A percentile compares a stretch with the other conserved stretches of the same genome.
Evolutionary conservation across 2,888 invertebrate genomes (phyloP).

Genomic region (Diaprepes abbreviatus): DNA sequence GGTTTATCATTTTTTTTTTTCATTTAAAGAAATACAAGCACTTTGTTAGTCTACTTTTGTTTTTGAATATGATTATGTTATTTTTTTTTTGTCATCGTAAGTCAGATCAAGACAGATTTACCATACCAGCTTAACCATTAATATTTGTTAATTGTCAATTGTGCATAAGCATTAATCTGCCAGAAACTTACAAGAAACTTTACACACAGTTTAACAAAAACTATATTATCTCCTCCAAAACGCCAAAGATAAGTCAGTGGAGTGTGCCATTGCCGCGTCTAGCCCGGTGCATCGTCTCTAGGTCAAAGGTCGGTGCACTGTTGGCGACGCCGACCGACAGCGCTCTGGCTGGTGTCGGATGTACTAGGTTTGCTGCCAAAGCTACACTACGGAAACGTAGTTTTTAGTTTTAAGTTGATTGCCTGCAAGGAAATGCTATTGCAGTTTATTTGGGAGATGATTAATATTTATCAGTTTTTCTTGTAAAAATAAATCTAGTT

Average conservation of each 20-base stretch:
- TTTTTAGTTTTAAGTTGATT: slow-evolving; percentile 12
- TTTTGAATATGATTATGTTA: too few relatives aligned
- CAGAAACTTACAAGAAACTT: too few relatives aligned
- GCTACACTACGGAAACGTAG: not conserved
- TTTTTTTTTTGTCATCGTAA: too few relatives aligned
- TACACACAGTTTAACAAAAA: too few relatives aligned
- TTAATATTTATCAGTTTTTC: not conserved
- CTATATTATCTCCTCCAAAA: not conserved
- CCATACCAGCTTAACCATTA: too few relatives aligned
- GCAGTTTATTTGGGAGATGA: not conserved
- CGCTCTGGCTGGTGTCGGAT: slow-evolving; percentile 8
- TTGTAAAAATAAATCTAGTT: not conserved
- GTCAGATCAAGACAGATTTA: too few relatives aligned
- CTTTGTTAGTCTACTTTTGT: too few relatives aligned
- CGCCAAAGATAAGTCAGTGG: slow-evolving; percentile 28
- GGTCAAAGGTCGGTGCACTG: slow-evolving; percentile 48
- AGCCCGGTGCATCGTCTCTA: slow-evolving; percentile 34
- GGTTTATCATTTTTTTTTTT: too few relatives aligned
- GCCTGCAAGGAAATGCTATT: not conserved
- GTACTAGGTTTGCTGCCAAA: slow-evolving; percentile 14
- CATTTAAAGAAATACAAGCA: too few relatives aligned
- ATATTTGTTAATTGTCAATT: too few relatives aligned
- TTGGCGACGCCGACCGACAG: slow-evolving; percentile 26
- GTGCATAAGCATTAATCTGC: too few relatives aligned
- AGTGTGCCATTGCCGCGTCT: slow-evolving; percentile 35